Percentiles rank a stretch among this genome's conserved stretches.
Evolutionary conservation across 2,888 invertebrate species (phyloP).

Genomic region (Neoitamus cyanurus): DNA sequence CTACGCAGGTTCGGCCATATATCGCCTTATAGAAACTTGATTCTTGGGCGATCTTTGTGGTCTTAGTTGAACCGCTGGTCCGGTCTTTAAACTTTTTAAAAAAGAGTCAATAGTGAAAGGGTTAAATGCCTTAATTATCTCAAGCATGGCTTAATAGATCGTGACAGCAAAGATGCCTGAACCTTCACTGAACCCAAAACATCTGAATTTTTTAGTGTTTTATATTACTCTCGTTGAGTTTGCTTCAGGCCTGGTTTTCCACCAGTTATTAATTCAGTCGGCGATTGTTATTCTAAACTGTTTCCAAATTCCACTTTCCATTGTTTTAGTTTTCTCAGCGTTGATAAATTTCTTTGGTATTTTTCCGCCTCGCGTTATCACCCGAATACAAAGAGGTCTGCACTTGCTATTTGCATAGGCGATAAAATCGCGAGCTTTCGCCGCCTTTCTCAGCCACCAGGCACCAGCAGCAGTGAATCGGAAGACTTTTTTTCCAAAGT

Average conservation of each 20-base stretch:
- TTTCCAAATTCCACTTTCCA: slow-evolving; percentile 33
- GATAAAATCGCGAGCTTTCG: slow-evolving; percentile 37
- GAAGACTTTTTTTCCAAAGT: slow-evolving; percentile 15
- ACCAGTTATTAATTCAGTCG: background rate
- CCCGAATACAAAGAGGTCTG: slow-evolving; percentile 14
- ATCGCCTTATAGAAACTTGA: no score
- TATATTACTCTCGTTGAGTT: background rate
- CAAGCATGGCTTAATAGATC: no score
- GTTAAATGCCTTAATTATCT: no score
- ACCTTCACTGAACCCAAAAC: no score
- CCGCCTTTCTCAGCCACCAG: background rate
- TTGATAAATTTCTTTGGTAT: slow-evolving; percentile 22
- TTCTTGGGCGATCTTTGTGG: no score
- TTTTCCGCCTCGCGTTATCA: slow-evolving; percentile 1
- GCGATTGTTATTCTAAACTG: slow-evolving; percentile 37
- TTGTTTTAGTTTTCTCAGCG: slow-evolving; percentile 21
- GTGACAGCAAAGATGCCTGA: no score
- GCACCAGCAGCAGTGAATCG: background rate
- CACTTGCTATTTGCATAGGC: background rate
- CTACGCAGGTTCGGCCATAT: no score
- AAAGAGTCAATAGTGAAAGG: no score
- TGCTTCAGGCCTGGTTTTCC: background rate
- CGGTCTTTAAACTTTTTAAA: no score
- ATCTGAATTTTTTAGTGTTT: no score
- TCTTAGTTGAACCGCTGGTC: no score